Conservation (phyloP, 2,797 vertebrate species). For the Sternarchorhynchus goeldii region DNA sequence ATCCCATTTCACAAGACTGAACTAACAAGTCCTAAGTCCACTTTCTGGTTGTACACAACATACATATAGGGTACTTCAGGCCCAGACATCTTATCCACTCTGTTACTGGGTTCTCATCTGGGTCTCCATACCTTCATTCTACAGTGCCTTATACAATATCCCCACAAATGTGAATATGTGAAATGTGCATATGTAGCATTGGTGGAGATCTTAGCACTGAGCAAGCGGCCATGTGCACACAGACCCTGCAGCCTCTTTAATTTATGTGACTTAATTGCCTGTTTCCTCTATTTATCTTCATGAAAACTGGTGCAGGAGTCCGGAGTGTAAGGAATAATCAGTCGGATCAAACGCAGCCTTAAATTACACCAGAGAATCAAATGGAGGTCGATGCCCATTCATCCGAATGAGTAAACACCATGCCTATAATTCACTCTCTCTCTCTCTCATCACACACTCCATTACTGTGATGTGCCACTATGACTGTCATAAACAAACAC, state of each 20-base stretch:
- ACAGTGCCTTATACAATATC: background rate
- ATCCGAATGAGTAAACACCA: slow-evolving; percentile 61
- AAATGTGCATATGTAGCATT: slow-evolving; percentile 5
- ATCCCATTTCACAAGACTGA: background rate
- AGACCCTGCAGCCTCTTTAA: slow-evolving; percentile 62
- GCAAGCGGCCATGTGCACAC: slow-evolving; percentile 74
- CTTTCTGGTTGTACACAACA: background rate
- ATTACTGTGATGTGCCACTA: slow-evolving; percentile 81
- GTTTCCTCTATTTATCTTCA: slow-evolving; percentile 82
- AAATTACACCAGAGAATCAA: slow-evolving; percentile 79
- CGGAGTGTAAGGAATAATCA: slow-evolving; percentile 80
- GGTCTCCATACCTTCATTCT: background rate
- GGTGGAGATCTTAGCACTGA: slow-evolving; percentile 49
- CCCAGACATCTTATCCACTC: background rate
- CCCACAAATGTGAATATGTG: background rate
- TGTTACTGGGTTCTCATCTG: background rate
- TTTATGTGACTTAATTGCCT: slow-evolving; percentile 80
- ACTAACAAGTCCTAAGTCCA: background rate
- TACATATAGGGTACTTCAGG: background rate
- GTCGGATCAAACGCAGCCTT: slow-evolving; percentile 74
- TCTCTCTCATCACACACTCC: slow-evolving; percentile 75
- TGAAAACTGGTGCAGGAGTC: slow-evolving; percentile 70
- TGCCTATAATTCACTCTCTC: slow-evolving; percentile 76
- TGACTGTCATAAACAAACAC: slow-evolving; percentile 78
- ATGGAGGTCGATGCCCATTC: slow-evolving; percentile 74